phyloP scores from a whole-genome alignment of 2,888 invertebrate species.

The Acronicta leporina region DNA sequence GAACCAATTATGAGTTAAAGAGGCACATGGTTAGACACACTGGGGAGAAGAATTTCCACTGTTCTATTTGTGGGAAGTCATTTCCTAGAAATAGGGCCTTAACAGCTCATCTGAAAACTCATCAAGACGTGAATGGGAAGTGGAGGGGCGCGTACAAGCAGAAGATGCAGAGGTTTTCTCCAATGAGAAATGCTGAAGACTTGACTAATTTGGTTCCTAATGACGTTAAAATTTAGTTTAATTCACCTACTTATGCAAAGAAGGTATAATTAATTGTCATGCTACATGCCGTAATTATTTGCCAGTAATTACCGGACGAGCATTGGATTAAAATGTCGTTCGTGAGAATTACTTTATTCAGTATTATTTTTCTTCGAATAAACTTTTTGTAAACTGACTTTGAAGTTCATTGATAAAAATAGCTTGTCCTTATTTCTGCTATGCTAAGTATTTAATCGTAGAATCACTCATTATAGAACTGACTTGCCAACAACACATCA shows the following conservation, averaged over 20 bases:
- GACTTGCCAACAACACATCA: too few species aligned
- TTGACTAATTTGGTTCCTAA: slow-evolving; percentile 58
- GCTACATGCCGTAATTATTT: not conserved
- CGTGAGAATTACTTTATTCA: slow-evolving; percentile 21
- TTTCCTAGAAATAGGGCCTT: slow-evolving; percentile 75
- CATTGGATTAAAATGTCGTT: too few species aligned
- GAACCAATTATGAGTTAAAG: slow-evolving; percentile 79
- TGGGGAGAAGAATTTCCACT: slow-evolving; percentile 75
- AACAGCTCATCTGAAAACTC: slow-evolving; percentile 75
- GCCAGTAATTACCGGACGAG: too few species aligned
- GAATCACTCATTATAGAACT: too few species aligned
- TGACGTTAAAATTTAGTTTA: slow-evolving; percentile 41
- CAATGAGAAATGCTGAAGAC: slow-evolving; percentile 67
- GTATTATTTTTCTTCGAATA: slow-evolving; percentile 54
- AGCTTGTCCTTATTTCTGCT: too few species aligned
- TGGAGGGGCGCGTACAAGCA: slow-evolving; percentile 74
- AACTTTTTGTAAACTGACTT: slow-evolving; percentile 25
- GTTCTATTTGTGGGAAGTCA: slow-evolving; percentile 75
- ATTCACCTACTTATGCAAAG: too few species aligned
- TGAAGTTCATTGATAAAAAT: not conserved
- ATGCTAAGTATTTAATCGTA: too few species aligned
- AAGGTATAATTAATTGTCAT: too few species aligned
- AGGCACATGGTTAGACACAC: slow-evolving; percentile 80
- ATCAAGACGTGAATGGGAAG: slow-evolving; percentile 73
- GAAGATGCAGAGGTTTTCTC: slow-evolving; percentile 62